These are phyloP conservation scores for Hirtodrosophila confusa DNA, from an alignment of 2,888 invertebrate genomes.

Conservation along the genomic window DNA sequence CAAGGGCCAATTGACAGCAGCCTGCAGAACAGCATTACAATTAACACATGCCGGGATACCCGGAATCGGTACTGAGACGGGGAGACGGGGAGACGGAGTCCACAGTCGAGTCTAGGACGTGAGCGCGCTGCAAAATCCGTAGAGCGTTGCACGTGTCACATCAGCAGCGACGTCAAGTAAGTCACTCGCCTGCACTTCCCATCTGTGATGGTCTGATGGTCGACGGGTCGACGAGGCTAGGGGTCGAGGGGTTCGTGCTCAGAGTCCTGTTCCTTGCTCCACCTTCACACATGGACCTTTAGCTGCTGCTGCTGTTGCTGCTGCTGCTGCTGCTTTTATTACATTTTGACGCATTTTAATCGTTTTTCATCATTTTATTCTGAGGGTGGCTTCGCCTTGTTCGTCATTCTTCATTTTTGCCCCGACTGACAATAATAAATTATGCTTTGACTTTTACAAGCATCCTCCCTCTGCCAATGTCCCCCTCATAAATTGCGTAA, in stretches of 20 bases:
- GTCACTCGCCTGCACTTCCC: slow-evolving; percentile 46
- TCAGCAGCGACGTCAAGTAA: slow-evolving; percentile 41
- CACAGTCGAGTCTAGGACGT: slow-evolving; percentile 45
- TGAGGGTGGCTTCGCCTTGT: slow-evolving; percentile 35
- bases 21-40: slow-evolving; percentile 63
- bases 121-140: slow-evolving; percentile 58
- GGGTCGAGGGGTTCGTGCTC: background rate
- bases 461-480: slow-evolving; percentile 6
- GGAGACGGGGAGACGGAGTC: slow-evolving; percentile 22
- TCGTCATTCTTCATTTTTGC: slow-evolving; percentile 34
- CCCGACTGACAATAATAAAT: slow-evolving; percentile 71
- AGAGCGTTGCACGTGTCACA: slow-evolving; percentile 64
- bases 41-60: slow-evolving; percentile 61
- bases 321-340: slow-evolving; percentile 37
- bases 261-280: slow-evolving; percentile 19
- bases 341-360: slow-evolving; percentile 59
- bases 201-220: slow-evolving; percentile 5
- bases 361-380: slow-evolving; percentile 56
- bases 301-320: slow-evolving; percentile 2
- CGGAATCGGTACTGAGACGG: slow-evolving; percentile 27
- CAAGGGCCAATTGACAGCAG: slow-evolving; percentile 64
- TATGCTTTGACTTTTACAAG: slow-evolving; percentile 69
- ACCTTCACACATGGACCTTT: slow-evolving; percentile 35
- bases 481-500: slow-evolving; percentile 60
- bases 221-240: slow-evolving; percentile 7